Conservation (phyloP, 2,113 vertebrate genomes). For the Malurus alboscapulatus region DNA sequence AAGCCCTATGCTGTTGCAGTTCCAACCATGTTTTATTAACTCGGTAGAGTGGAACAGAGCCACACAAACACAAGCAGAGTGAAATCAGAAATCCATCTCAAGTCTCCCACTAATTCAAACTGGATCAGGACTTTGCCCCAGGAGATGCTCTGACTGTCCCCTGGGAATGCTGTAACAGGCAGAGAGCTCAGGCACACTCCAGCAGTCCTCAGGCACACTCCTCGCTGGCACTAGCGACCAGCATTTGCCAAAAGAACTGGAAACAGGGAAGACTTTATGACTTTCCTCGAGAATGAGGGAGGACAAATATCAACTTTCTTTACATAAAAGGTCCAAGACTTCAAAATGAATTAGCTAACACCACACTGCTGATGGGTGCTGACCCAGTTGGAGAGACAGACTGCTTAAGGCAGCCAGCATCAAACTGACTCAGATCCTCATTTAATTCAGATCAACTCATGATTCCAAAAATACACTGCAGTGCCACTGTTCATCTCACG, state of each 20-base stretch:
- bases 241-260: not conserved
- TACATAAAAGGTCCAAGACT: constrained; percentile 25
- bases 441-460: constrained; percentile 46
- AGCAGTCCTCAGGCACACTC: not conserved
- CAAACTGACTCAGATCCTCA: constrained; percentile 61
- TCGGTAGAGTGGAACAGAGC: not conserved
- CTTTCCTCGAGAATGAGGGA: not conserved
- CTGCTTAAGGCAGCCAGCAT: constrained; percentile 42
- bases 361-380: not conserved
- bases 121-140: not conserved
- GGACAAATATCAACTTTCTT: constrained; percentile 30
- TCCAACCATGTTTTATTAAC: not conserved
- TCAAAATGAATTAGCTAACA: constrained; percentile 40
- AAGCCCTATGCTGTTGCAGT: not conserved
- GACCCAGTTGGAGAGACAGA: constrained; percentile 57
- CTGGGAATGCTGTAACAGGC: not conserved
- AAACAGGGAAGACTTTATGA: not conserved
- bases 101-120: not conserved
- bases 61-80: not conserved
- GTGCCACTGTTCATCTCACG: constrained; percentile 25
- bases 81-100: not conserved
- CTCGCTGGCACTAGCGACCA: not conserved
- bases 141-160: not conserved
- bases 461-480: constrained; percentile 35
- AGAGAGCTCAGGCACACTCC: not conserved